A percentile compares a stretch with the other conserved stretches of the same genome.
Conservation (phyloP, 2,113 vertebrate genomes). For the Petaurus breviceps region DNA sequence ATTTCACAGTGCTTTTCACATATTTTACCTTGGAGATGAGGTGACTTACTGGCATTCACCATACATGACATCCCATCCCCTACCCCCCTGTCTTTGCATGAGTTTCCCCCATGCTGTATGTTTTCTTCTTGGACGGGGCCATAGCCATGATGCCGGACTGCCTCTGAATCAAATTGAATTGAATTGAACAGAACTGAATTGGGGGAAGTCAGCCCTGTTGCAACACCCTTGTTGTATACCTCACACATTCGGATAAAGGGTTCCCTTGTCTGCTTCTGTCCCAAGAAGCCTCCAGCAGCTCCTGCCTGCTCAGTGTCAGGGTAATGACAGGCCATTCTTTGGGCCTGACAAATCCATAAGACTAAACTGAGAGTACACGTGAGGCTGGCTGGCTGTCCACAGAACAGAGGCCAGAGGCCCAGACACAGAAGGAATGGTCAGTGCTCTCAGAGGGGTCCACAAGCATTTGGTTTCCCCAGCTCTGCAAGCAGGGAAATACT, state of each 20-base stretch:
- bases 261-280: background rate
- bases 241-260: background rate
- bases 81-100: background rate
- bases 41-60: background rate
- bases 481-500: slow-evolving; percentile 85
- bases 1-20: background rate
- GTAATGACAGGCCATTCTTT: background rate
- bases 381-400: slow-evolving; percentile 10
- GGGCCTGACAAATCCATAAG: background rate
- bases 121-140: background rate
- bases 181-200: background rate
- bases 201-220: background rate
- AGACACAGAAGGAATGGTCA: slow-evolving; percentile 75
- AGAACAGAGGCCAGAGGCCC: slow-evolving; percentile 65
- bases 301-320: background rate
- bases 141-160: background rate
- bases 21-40: background rate
- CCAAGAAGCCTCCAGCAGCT: background rate
- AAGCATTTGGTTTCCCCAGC: slow-evolving; percentile 85
- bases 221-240: background rate
- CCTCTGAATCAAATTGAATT: background rate
- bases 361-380: background rate
- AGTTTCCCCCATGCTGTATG: background rate
- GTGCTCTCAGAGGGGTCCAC: slow-evolving; percentile 75
- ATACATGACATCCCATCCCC: background rate